Evolutionary conservation across 2,797 vertebrate genomes (phyloP), one percentile per base, ranked within the genome.

Genomic region (Crypturellus tataupa): DNA sequence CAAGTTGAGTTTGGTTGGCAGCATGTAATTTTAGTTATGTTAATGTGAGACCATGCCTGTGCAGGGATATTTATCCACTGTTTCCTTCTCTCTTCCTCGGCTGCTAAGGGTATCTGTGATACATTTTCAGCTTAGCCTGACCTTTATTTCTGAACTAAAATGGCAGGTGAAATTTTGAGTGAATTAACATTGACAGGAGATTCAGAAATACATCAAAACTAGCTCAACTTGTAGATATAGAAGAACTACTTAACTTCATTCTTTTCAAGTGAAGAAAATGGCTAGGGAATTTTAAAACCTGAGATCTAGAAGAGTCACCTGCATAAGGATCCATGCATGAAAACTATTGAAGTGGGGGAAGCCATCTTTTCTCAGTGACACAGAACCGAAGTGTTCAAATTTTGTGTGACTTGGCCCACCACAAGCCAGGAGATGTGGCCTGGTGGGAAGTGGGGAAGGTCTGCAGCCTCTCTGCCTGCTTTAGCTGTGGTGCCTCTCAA

Each of bases 221-320:
- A 71, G 78, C 40, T 85, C 70, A 92, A 58, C 33, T 31, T 76
- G 49, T 81, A 72, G 78, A 35, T 80, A 20, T 17, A 37, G 78
- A 58, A 79, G 65, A 89, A 65, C 29, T 87, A 53, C 85, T 73
- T 73, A 87, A 46, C 65, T 86, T 77, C 40, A 60, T 72, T 85
- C 55, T 88, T 94, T 95, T 93, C 12, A 59, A 86, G 64, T 89
- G 75, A 93, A 89, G 62, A 88, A 88, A 91, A 78, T 56, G 5
- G 47, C 69, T 67, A 59, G 56, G 51, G 55, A 65, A 65, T 95
- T 97, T 93, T 65, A 71, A 94, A 95, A 93, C 18, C 58, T 25
- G 63, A 88, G 49, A 27, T 39, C 92, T 91, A 77, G 67, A 79
- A 92, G 67, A 91, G 69, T 42, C 49, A 65, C 3, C 8, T 83